phyloP scores from a whole-genome alignment of 1,140 invertebrate species.

The Drosophila pandora region DNA sequence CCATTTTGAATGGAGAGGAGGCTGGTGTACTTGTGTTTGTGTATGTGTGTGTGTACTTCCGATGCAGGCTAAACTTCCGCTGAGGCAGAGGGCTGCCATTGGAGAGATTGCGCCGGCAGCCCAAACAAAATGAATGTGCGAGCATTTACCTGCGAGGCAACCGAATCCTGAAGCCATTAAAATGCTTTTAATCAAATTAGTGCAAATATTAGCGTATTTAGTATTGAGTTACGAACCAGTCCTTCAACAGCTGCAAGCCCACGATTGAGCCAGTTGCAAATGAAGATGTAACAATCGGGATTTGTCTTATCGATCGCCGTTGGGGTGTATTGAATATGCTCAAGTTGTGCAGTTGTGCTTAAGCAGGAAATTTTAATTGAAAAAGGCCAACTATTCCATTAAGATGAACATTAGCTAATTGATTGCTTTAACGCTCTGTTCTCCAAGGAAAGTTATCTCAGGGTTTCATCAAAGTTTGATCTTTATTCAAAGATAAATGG shows the following conservation, averaged over 20 bases:
- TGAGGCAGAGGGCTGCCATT: constrained; percentile 3
- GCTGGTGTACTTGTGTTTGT: constrained; percentile 8
- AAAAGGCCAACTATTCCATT: not conserved
- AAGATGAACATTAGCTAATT: not conserved
- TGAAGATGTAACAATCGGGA: not conserved
- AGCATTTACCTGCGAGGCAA: constrained; percentile 61
- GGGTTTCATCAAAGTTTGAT: too few relatives aligned
- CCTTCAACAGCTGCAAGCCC: constrained; percentile 18
- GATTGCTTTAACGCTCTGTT: not conserved
- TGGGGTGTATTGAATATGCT: not conserved
- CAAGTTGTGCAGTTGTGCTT: not conserved
- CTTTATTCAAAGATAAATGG: too few relatives aligned
- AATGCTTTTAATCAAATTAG: constrained; percentile 81
- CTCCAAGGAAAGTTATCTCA: not conserved
- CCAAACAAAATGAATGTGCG: constrained; percentile 50
- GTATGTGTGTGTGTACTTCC: constrained; percentile 51
- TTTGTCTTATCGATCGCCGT: not conserved
- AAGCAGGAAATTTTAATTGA: not conserved
- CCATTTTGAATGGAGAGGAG: constrained; percentile 57
- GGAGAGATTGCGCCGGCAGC: constrained; percentile 18
- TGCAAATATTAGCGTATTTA: constrained; percentile 65
- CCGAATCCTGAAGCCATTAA: constrained; percentile 70
- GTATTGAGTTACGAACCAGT: constrained; percentile 37
- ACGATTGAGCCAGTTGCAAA: constrained; percentile 6
- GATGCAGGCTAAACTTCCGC: constrained; percentile 67